Evolutionary conservation across 2,797 vertebrate genomes (phyloP).

Genomic region (Cygnus olor): DNA sequence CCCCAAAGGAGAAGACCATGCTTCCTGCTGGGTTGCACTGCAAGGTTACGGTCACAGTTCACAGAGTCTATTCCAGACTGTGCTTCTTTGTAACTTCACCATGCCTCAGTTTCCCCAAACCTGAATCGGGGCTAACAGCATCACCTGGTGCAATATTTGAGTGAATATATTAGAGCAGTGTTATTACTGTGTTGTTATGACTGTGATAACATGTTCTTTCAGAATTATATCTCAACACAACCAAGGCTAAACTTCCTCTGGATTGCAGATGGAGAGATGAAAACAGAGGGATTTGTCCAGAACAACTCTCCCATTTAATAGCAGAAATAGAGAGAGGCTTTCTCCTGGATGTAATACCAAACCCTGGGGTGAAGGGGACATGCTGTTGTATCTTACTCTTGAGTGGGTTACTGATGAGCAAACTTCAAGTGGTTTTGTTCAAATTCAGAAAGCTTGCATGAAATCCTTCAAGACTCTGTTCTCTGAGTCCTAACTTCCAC

Average conservation of each 20-base stretch:
- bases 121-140: not conserved
- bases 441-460: not conserved
- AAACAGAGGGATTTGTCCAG: not conserved
- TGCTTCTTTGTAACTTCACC: not conserved
- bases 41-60: not conserved
- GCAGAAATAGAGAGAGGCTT: not conserved
- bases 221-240: not conserved
- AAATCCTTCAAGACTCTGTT: not conserved
- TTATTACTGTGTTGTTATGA: not conserved
- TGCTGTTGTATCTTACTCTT: not conserved
- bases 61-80: not conserved
- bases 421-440: not conserved
- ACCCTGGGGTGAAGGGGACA: not conserved
- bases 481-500: not conserved
- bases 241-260: not conserved
- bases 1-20: not conserved
- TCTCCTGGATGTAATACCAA: not conserved
- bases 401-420: not conserved
- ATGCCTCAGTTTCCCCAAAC: not conserved
- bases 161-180: fast-evolving
- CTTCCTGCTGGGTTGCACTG: not conserved
- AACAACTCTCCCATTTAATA: not conserved
- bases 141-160: not conserved
- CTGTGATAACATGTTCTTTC: not conserved
- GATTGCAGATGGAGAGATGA: not conserved